Evolutionary conservation across 2,888 invertebrate genomes (phyloP).

Genomic region (Artemia sinica): DNA sequence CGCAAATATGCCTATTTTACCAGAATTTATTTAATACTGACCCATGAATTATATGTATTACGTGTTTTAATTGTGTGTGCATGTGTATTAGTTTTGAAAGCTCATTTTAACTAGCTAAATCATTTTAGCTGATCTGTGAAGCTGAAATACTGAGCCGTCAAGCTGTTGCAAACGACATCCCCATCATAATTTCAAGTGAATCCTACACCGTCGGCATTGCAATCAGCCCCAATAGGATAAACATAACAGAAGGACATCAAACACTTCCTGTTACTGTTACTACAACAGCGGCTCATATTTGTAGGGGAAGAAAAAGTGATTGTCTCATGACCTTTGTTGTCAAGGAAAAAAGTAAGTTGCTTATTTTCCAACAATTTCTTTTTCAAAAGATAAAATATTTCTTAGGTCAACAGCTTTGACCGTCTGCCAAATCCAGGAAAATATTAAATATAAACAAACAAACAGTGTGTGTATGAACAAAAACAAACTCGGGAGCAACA

Average conservation of each 20-base stretch:
- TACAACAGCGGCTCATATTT: constrained; percentile 1
- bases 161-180: neutral
- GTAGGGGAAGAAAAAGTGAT: neutral
- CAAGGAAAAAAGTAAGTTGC: neutral
- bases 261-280: neutral
- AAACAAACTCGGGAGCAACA: no score
- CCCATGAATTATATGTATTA: no score
- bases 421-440: no score
- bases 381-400: no score
- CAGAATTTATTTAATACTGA: no score
- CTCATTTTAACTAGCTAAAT: no score
- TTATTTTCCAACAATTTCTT: neutral
- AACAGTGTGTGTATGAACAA: no score
- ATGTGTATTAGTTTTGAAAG: no score
- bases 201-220: neutral
- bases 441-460: no score
- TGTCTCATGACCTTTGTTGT: neutral
- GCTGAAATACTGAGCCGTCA: neutral
- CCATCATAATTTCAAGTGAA: neutral
- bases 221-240: neutral
- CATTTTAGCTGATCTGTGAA: neutral
- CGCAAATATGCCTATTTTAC: no score
- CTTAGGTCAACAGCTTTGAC: no score
- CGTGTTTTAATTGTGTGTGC: no score
- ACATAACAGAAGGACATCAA: constrained; percentile 10